Evolutionary conservation across 2,113 vertebrate genomes (phyloP).

Genomic region (Cinclus cinclus): DNA sequence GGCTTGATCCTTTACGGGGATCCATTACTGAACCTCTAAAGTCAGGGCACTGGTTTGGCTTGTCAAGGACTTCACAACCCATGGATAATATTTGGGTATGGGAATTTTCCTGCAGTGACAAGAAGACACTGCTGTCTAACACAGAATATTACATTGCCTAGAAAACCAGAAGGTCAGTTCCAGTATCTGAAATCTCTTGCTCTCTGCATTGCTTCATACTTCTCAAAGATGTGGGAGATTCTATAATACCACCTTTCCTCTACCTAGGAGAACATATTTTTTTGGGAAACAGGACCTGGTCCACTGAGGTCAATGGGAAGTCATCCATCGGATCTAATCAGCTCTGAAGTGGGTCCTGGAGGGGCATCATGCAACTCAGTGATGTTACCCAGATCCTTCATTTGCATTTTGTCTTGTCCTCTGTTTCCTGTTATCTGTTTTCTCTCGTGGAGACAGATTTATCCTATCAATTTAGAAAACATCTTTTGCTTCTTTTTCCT

Average conservation of each 20-base stretch:
- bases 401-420: constrained; percentile 52
- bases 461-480: constrained; percentile 32
- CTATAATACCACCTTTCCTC: background rate
- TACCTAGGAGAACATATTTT: background rate
- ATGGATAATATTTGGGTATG: background rate
- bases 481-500: background rate
- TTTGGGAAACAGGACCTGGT: background rate
- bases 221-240: background rate
- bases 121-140: background rate
- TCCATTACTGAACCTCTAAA: background rate
- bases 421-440: constrained; percentile 50
- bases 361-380: background rate
- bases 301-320: background rate
- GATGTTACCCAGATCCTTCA: constrained; percentile 41
- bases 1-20: background rate
- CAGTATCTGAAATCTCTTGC: background rate
- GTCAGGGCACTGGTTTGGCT: background rate
- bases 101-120: background rate
- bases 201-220: background rate
- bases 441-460: constrained; percentile 27
- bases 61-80: background rate
- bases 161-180: background rate
- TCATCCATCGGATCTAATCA: background rate
- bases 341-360: background rate
- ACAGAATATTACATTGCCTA: background rate